These are phyloP conservation scores for Flexamia atlantica DNA, from an alignment of 2,888 invertebrate species.

Conservation along the genomic window DNA sequence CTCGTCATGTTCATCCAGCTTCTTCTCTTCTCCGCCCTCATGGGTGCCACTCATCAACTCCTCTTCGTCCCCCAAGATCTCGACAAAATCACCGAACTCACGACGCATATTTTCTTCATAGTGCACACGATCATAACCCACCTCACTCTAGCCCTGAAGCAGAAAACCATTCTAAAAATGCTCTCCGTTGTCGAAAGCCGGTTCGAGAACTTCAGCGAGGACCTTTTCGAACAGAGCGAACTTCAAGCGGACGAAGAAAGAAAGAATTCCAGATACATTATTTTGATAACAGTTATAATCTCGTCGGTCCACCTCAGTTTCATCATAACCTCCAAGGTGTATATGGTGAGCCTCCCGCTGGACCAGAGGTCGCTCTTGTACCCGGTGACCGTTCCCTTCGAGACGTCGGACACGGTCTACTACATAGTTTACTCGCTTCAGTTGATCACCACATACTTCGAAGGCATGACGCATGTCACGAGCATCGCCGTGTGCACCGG, in stretches of 20 bases:
- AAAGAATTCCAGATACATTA: not conserved
- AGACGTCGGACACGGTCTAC: conserved; percentile 14
- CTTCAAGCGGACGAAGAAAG: not conserved
- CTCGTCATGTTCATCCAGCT: not conserved
- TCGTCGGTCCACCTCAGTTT: conserved; percentile 42
- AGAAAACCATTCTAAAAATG: conserved; percentile 24
- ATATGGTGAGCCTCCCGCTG: not conserved
- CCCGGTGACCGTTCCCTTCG: conserved; percentile 28
- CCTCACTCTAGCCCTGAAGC: conserved; percentile 30
- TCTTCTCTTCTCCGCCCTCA: not conserved
- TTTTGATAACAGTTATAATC: conserved; percentile 21
- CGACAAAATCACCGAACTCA: not conserved
- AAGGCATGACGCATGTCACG: conserved; percentile 16
- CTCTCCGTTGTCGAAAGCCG: conserved; percentile 20
- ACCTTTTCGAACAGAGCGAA: not conserved
- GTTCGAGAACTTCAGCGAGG: conserved; percentile 12
- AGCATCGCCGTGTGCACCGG: conserved; percentile 32
- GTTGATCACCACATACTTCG: conserved; percentile 13
- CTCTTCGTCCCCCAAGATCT: conserved; percentile 17
- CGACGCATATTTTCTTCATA: not conserved
- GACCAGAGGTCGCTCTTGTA: conserved; percentile 29
- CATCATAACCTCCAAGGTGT: conserved; percentile 24
- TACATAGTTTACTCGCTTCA: conserved; percentile 36
- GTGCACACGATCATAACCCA: conserved; percentile 27
- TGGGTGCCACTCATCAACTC: conserved; percentile 15